phyloP scores from a whole-genome alignment of 2,113 vertebrate genomes.

The Oreocharis arfaki region DNA sequence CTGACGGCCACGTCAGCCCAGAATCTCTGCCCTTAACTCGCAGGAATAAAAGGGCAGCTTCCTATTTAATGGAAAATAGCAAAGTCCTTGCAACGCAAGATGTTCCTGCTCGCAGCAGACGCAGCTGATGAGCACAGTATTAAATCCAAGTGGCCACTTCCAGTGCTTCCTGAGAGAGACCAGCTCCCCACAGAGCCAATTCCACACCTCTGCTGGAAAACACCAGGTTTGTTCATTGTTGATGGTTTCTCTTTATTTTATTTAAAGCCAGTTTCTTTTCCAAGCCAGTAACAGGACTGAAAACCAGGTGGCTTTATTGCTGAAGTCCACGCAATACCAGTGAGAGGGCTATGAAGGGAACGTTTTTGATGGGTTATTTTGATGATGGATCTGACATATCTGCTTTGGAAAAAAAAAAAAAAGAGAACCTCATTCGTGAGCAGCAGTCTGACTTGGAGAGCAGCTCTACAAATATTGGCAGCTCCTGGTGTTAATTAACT shows the following conservation, averaged over 20 bases:
- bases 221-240: neutral
- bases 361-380: neutral
- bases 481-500: neutral
- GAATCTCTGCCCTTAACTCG: neutral
- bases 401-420: neutral
- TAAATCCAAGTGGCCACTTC: neutral
- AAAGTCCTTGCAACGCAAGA: neutral
- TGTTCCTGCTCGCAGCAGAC: neutral
- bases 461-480: neutral
- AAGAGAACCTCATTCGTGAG: neutral
- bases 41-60: neutral
- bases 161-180: neutral
- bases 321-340: neutral
- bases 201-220: neutral
- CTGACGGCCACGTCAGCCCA: neutral
- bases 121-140: neutral
- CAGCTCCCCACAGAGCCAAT: neutral
- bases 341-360: neutral
- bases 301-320: neutral
- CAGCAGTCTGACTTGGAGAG: neutral
- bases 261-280: neutral
- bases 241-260: neutral
- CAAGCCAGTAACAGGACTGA: neutral
- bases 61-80: neutral
- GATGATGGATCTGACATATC: neutral